phyloP scores from a whole-genome alignment of 1,140 invertebrate genomes.

The Lasaia peninsularis region DNA sequence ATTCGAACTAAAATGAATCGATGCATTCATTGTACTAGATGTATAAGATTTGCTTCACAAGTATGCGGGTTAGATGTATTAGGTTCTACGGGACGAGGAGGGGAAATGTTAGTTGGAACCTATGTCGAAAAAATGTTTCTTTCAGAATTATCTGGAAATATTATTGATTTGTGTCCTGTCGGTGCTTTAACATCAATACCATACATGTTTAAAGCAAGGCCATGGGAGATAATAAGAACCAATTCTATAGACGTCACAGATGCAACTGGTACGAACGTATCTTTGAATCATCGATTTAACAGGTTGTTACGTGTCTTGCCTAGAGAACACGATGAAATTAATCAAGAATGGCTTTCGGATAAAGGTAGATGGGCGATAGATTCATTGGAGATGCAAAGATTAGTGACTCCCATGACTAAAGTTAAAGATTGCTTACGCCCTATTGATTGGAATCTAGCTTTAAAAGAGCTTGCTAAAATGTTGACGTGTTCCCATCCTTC shows the following conservation, averaged over 20 bases:
- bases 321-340: conserved; percentile 85
- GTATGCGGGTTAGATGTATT: conserved; percentile 88
- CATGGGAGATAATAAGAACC: conserved; percentile 81
- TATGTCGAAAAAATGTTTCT: conserved; percentile 99
- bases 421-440: conserved; percentile 70
- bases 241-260: conserved; percentile 88
- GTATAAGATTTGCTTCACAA: conserved; percentile 85
- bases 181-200: conserved; percentile 98
- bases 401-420: conserved; percentile 83
- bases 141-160: conserved; percentile 98
- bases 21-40: conserved; percentile 90
- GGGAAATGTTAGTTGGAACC: conserved; percentile 90
- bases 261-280: conserved; percentile 87
- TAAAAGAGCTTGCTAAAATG: conserved; percentile 72
- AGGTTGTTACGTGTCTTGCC: conserved; percentile 86
- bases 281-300: conserved; percentile 82
- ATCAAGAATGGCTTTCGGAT: conserved; percentile 90
- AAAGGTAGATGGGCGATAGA: conserved; percentile 88
- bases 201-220: conserved; percentile 89
- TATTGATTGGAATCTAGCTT: conserved; percentile 82
- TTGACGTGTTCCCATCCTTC: conserved; percentile 43
- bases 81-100: conserved; percentile 85
- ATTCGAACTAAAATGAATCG: conserved; percentile 89
- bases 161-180: conserved; percentile 99
- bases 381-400: conserved; percentile 85